These are phyloP conservation scores for Danio kyathit DNA, from an alignment of 2,797 vertebrate species.

Conservation along the genomic window DNA sequence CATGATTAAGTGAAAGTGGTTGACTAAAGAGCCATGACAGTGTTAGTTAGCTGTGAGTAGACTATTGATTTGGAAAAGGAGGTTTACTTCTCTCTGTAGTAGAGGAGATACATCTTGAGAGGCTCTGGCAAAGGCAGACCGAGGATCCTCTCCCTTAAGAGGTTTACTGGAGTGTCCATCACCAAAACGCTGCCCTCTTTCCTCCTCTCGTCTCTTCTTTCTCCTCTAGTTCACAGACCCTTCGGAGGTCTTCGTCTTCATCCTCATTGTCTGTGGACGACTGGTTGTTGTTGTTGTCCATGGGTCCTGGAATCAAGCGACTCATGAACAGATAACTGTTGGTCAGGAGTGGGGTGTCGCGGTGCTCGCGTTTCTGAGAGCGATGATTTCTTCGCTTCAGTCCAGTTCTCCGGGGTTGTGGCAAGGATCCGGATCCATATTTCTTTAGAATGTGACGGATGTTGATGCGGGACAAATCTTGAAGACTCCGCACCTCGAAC, in stretches of 20 bases:
- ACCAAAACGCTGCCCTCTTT: conserved; percentile 71
- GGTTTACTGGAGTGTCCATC: conserved; percentile 81
- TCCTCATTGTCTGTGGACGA: conserved; percentile 63
- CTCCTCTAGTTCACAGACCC: conserved; percentile 55
- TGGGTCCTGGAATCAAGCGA: conserved; percentile 80
- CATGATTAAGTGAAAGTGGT: neutral
- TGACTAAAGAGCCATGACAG: conserved; percentile 2
- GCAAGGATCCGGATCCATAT: conserved; percentile 52
- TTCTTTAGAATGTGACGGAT: conserved; percentile 85
- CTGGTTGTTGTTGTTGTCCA: conserved; percentile 82
- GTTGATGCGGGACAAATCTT: conserved; percentile 87
- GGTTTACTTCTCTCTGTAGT: conserved; percentile 87
- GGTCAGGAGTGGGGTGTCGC: conserved; percentile 84
- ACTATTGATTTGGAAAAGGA: neutral
- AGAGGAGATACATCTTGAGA: conserved; percentile 88
- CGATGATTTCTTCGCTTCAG: conserved; percentile 69
- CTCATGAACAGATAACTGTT: conserved; percentile 88
- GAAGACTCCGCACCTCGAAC: conserved; percentile 84
- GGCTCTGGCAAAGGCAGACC: conserved; percentile 86
- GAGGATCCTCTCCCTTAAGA: conserved; percentile 84
- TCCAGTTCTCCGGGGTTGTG: conserved; percentile 64
- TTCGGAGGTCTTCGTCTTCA: conserved; percentile 69
- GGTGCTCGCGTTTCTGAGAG: conserved; percentile 78
- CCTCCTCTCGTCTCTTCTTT: conserved; percentile 63
- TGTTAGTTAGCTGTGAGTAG: conserved; percentile 29